Evolutionary conservation across 2,113 vertebrate genomes (phyloP), one percentile per base, ranked within the genome.

Genomic region (Chaenogobius annularis): DNA sequence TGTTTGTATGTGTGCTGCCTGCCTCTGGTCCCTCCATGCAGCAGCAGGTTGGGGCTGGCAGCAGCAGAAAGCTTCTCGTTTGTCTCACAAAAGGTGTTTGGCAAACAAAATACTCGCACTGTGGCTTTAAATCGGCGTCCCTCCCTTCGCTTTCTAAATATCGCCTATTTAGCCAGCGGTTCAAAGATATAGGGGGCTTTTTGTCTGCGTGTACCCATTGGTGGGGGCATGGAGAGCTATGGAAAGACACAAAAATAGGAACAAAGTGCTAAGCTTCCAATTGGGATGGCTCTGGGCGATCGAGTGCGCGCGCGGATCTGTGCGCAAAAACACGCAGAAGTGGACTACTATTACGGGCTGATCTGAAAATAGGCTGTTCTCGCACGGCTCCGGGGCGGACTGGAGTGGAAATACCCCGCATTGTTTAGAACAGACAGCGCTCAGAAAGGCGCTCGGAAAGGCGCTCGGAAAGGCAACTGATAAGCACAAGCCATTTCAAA

Each of bases 141-240:
- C 93, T 92, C 86, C 93, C 93, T 92, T 58, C 91, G 94, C 94
- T 94, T 93, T 95, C 92, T 94, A 96, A 94, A 94, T 93, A 94
- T 92, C 91, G 93, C 92, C 94, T 93, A 95, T 96, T 95, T 96
- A 95, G 94, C 95, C 92, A 93, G 94, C 94, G 88, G 87, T 94
- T 94, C 94, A 95, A 94, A 95, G 94, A 94, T 94, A 95, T 94
- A 93, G 90, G 95, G 86, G 91, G 93, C 95, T 96, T 96, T n/a
- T 98, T 98, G 96, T 98, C 93, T 94, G 92, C 85, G 92, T 85
- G 90, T 93, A 91, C 91, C 91, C 94, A 93, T 88, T 90, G 88
- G 88, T 87, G 91, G 93, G 90, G 79, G 90, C 89, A 94, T 81
- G 85, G 85, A 94, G 93, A 94, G 93, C 90, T 22, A 40, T 88